Evolutionary conservation across 2,888 invertebrate genomes (phyloP).

Genomic region (Xanthorhoe spadicearia): DNA sequence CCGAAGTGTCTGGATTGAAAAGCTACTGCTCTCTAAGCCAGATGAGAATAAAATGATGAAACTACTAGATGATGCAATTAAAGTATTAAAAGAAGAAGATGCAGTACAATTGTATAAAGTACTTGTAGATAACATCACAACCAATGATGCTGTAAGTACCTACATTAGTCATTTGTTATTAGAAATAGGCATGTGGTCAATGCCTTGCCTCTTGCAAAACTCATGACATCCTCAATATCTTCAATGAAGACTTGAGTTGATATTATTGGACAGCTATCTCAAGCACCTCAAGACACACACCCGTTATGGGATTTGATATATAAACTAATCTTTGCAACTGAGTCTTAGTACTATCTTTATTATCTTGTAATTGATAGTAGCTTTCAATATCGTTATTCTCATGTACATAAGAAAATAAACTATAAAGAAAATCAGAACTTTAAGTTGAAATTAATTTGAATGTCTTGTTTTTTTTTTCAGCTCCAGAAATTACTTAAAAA

Average conservation of each 20-base stretch:
- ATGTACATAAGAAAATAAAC: not conserved
- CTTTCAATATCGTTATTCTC: too few relatives aligned
- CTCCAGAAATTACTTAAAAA: conserved; percentile 67
- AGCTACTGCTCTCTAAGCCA: conserved; percentile 59
- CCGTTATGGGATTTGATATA: too few relatives aligned
- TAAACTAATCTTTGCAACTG: too few relatives aligned
- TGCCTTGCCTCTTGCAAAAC: not conserved
- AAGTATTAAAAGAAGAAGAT: conserved; percentile 63
- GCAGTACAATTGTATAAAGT: conserved; percentile 67
- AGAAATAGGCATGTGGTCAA: not conserved
- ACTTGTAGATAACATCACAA: conserved; percentile 65
- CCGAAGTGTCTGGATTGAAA: conserved; percentile 69
- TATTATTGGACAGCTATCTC: too few relatives aligned
- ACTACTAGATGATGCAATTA: conserved; percentile 66
- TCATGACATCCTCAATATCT: not conserved
- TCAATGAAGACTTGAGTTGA: not conserved
- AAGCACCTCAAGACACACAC: too few relatives aligned
- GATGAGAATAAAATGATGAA: conserved; percentile 68
- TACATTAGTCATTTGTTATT: not conserved
- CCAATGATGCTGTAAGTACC: conserved; percentile 64
- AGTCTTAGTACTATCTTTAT: too few relatives aligned
- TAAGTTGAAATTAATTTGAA: not conserved
- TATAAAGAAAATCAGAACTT: not conserved
- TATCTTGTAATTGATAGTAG: too few relatives aligned
- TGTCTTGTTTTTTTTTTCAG: conserved; percentile 52